Evolutionary conservation across 2,888 invertebrate species (phyloP), one percentile per base, ranked within the genome.

Genomic region (Agriopis marginaria): DNA sequence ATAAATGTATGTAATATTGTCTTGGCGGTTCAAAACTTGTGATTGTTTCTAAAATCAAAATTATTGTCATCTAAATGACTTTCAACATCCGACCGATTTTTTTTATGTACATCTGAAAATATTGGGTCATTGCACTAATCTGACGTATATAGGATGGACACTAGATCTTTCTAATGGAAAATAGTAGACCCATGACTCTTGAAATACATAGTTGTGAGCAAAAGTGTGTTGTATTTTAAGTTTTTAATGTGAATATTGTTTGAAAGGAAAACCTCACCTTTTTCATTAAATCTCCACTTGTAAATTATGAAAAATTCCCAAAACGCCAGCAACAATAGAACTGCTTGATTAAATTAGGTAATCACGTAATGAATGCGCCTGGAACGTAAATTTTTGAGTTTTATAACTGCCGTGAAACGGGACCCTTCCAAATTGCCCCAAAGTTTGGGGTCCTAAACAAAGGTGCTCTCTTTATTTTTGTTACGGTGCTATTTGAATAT

Each of bases 391-490:
- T 62, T 65, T 64, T 63, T 49, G 55, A 69, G 54, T 68, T 72
- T 70, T 71, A 56, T 68, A 74, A 74, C 66, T 62, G 71, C 61
- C 61, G 55, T 63, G 55, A 55, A 56, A 71, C 68, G 42, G 56
- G 69, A 68, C 71, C 68, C 66, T 55, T 45, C 60, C 64, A 51
- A 70, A 62, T 72, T 55, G 66, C 56, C 64, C 63, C 50, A 62
- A 74, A 72, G 68, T 69, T 68, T 63, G 44, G 66, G 47, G 55
- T 63, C 63, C 69, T 60, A 51, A 68, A 71, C 63, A 64, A 74
- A 73, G 72, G 67, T 45, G 42, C 58, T 53, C 58, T 63, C 70
- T 63, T 71, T 72, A 67, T 75, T 71, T 75, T 71, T 71, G 63
- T 71, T 66, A 14, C 53, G 63, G 56, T 56, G 62, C 54, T 47